phyloP scores from a whole-genome alignment of 2,888 invertebrate genomes.

The Actias luna region DNA sequence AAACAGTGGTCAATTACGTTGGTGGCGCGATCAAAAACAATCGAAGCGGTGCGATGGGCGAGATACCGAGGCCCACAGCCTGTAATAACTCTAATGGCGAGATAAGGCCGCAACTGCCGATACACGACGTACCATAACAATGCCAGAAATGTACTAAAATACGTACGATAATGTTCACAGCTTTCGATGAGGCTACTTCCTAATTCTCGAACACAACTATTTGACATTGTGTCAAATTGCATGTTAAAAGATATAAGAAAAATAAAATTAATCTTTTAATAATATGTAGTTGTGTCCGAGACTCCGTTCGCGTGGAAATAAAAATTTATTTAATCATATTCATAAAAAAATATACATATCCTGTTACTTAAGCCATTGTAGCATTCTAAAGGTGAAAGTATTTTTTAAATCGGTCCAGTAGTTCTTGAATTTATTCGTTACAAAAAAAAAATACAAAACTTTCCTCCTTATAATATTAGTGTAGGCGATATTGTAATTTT shows the following conservation, averaged over 20 bases:
- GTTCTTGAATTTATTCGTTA: not conserved
- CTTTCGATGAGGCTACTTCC: conserved; percentile 55
- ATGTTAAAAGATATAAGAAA: not conserved
- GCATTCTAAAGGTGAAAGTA: too few relatives aligned
- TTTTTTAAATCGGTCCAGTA: too few relatives aligned
- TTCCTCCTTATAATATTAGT: too few relatives aligned
- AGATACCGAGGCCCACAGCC: conserved; percentile 59
- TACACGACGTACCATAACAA: conserved; percentile 24
- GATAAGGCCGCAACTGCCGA: conserved; percentile 72
- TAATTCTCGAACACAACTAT: conserved; percentile 8
- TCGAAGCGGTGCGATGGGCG: conserved; percentile 79
- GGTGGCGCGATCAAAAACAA: conserved; percentile 77
- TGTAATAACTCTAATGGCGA: conserved; percentile 80
- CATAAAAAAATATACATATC: too few relatives aligned
- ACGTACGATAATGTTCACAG: conserved; percentile 43
- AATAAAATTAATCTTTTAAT: too few relatives aligned
- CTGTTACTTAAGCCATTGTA: too few relatives aligned
- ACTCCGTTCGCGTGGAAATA: too few relatives aligned
- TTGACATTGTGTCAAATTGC: not conserved
- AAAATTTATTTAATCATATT: too few relatives aligned
- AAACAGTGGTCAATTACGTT: conserved; percentile 80
- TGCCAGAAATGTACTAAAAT: conserved; percentile 45
- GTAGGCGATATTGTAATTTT: too few relatives aligned
- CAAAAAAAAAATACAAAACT: too few relatives aligned
- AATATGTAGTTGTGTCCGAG: too few relatives aligned